phyloP scores from a whole-genome alignment of 2,113 vertebrate genomes.

The Pholis gunnellus region DNA sequence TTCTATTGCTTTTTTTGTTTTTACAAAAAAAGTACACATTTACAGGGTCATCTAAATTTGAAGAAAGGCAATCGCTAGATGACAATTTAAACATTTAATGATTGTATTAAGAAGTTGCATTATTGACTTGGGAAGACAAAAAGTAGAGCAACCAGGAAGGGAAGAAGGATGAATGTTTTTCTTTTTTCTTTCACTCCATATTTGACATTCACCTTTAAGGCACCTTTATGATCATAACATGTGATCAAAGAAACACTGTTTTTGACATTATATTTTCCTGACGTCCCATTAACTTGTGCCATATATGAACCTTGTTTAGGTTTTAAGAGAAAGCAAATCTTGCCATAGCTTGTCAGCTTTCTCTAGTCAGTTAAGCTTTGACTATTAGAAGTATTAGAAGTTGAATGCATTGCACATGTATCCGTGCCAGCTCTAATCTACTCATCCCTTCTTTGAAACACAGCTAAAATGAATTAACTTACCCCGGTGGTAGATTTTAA shows the following conservation, averaged over 20 bases:
- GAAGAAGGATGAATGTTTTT: constrained; percentile 56
- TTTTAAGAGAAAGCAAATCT: constrained; percentile 45
- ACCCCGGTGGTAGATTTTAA: constrained; percentile 53
- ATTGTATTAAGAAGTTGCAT: constrained; percentile 62
- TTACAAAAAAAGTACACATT: constrained; percentile 47
- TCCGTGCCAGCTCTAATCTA: constrained; percentile 48
- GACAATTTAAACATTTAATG: constrained; percentile 72
- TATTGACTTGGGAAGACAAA: constrained; percentile 32
- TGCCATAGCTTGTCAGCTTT: constrained; percentile 31
- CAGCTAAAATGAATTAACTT: constrained; percentile 33
- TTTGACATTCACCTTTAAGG: constrained; percentile 49
- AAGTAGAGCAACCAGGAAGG: constrained; percentile 32
- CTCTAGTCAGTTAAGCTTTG: constrained; percentile 44
- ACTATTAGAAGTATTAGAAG: constrained; percentile 39
- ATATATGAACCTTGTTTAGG: constrained; percentile 59
- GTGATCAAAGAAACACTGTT: constrained; percentile 57
- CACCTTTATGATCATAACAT: constrained; percentile 57
- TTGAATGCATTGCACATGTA: constrained; percentile 52
- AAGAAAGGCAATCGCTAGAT: constrained; percentile 77
- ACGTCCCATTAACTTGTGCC: constrained; percentile 65
- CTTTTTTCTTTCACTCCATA: constrained; percentile 43
- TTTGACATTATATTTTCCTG: constrained; percentile 21
- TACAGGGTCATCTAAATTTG: constrained; percentile 72
- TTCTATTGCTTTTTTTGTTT: constrained; percentile 63
- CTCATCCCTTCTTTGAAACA: constrained; percentile 43